These are phyloP conservation scores for Microctonus aethiopoides DNA, from an alignment of 2,888 invertebrate species.

Conservation along the genomic window DNA sequence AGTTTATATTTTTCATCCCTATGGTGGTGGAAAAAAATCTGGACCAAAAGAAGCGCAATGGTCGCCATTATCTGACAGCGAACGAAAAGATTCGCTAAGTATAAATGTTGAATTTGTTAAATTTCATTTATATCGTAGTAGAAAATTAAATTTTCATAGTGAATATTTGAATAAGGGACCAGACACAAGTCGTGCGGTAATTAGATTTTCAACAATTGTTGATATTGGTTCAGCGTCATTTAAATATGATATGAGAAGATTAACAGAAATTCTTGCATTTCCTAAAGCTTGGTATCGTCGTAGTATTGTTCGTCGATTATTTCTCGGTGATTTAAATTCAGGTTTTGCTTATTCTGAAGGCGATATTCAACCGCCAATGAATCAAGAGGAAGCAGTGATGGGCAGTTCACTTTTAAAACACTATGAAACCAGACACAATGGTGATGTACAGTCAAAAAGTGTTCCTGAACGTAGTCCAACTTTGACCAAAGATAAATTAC, in stretches of 20 bases:
- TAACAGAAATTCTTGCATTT: slow-evolving; percentile 97
- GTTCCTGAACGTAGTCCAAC: slow-evolving; percentile 62
- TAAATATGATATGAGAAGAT: slow-evolving; percentile 97
- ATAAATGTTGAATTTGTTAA: slow-evolving; percentile 98
- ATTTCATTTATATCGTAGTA: slow-evolving; percentile 90
- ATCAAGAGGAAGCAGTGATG: slow-evolving; percentile 61
- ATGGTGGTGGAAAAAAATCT: slow-evolving; percentile 89
- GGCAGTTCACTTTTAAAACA: slow-evolving; percentile 62
- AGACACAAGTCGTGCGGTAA: slow-evolving; percentile 86
- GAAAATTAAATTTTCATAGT: slow-evolving; percentile 84
- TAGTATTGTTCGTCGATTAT: slow-evolving; percentile 90
- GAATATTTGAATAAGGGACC: slow-evolving; percentile 65
- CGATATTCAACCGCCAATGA: slow-evolving; percentile 53
- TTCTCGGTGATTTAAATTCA: slow-evolving; percentile 90
- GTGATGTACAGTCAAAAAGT: slow-evolving; percentile 57
- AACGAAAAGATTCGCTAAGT: slow-evolving; percentile 94
- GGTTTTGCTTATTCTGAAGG: slow-evolving; percentile 67
- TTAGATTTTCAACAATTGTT: slow-evolving; percentile 93
- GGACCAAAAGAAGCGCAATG: slow-evolving; percentile 84
- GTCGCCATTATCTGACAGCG: slow-evolving; percentile 87
- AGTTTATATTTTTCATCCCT: slow-evolving; percentile 98
- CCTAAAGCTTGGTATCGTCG: slow-evolving; percentile 99
- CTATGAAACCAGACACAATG: slow-evolving; percentile 53
- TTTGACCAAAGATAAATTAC: slow-evolving; percentile 71
- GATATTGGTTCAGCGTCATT: slow-evolving; percentile 97